Conservation (phyloP, 2,797 vertebrate genomes). For the Triplophysa bombifrons region DNA sequence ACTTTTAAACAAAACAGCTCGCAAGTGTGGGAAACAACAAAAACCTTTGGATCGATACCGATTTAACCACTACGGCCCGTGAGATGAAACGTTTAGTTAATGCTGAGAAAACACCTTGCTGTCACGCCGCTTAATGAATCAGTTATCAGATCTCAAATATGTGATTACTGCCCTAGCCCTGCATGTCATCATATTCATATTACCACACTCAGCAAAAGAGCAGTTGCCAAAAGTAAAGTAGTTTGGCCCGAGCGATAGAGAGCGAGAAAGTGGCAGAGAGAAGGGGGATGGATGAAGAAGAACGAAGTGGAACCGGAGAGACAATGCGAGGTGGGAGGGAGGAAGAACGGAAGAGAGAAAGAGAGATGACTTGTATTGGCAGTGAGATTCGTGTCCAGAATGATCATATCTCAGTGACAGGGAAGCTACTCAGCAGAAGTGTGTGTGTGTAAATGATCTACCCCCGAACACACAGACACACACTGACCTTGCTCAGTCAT, state of each 20-base stretch:
- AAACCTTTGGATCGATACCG: slow-evolving; percentile 8
- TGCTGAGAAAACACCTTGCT: slow-evolving; percentile 48
- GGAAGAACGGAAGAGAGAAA: slow-evolving; percentile 31
- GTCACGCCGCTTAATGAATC: slow-evolving; percentile 53
- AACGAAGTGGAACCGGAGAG: slow-evolving; percentile 18
- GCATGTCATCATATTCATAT: slow-evolving; percentile 54
- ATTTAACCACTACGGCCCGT: slow-evolving; percentile 23
- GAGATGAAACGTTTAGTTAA: slow-evolving; percentile 34
- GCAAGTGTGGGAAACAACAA: background rate
- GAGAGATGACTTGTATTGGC: slow-evolving; percentile 55
- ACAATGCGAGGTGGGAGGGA: slow-evolving; percentile 42
- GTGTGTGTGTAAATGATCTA: slow-evolving; percentile 45
- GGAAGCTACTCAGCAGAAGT: slow-evolving; percentile 60
- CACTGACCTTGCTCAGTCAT: slow-evolving; percentile 79
- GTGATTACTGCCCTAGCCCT: slow-evolving; percentile 54
- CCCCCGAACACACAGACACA: slow-evolving; percentile 42
- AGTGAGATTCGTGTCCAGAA: slow-evolving; percentile 59
- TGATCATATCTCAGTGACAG: slow-evolving; percentile 59
- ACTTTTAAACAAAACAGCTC: background rate
- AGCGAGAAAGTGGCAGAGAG: slow-evolving; percentile 38
- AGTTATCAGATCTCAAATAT: slow-evolving; percentile 42
- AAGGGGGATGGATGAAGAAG: slow-evolving; percentile 53
- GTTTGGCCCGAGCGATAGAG: slow-evolving; percentile 65
- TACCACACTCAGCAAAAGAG: slow-evolving; percentile 61
- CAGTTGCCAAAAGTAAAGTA: slow-evolving; percentile 67